Evolutionary conservation across 2,888 invertebrate species (phyloP).

Genomic region (Dyspetes luteomarginatus): DNA sequence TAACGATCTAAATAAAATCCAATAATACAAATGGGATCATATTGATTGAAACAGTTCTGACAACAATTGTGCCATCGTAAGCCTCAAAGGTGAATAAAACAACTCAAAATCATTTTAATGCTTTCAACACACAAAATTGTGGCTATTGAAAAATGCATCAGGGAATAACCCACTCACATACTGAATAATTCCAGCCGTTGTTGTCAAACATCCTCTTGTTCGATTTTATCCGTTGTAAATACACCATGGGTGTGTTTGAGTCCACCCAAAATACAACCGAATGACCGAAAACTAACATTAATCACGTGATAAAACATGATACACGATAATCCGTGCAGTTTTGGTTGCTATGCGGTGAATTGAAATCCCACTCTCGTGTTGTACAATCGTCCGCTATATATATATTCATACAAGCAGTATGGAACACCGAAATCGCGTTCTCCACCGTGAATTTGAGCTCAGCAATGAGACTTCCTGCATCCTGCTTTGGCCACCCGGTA

Average conservation of each 20-base stretch:
- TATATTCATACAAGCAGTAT: not conserved
- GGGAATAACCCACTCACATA: not conserved
- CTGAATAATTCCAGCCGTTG: not conserved
- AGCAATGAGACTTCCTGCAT: conserved; percentile 50
- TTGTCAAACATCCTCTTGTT: not conserved
- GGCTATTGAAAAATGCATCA: not conserved
- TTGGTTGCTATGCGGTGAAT: not conserved
- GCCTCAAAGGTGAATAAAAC: no score
- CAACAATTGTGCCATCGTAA: no score
- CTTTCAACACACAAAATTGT: not conserved
- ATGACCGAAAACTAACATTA: conserved; percentile 42
- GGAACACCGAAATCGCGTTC: conserved; percentile 30
- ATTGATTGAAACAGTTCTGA: no score
- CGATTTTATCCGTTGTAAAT: conserved; percentile 2
- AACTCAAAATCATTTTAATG: not conserved
- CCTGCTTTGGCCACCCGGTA: conserved; percentile 28
- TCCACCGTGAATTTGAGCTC: conserved; percentile 1
- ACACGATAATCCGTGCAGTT: conserved; percentile 36
- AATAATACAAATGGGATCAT: no score
- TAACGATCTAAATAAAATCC: no score
- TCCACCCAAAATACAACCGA: conserved; percentile 26
- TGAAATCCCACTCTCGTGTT: conserved; percentile 40
- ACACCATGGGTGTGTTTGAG: not conserved
- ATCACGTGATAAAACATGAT: conserved; percentile 47
- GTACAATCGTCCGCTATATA: not conserved